Evolutionary conservation across 2,113 vertebrate genomes (phyloP).

Genomic region (Tricholaema leucomelas): DNA sequence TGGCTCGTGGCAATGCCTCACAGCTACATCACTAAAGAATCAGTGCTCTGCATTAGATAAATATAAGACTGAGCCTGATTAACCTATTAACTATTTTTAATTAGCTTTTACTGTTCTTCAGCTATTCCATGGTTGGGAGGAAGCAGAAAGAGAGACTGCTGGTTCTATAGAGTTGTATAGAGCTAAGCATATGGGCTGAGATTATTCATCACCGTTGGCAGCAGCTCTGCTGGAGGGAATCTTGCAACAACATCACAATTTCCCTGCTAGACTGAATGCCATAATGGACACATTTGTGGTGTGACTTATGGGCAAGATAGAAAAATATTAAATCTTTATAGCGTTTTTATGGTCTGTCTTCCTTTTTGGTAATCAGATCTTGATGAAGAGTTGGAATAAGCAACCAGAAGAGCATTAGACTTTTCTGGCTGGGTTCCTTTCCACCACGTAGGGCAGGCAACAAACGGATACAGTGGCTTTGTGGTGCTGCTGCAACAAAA

Average conservation of each 20-base stretch:
- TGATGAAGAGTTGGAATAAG: slow-evolving; percentile 66
- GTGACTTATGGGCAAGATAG: slow-evolving; percentile 44
- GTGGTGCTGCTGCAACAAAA: not conserved
- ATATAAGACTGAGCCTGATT: slow-evolving; percentile 63
- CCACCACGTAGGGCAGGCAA: not conserved
- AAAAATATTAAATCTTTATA: slow-evolving; percentile 61
- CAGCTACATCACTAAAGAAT: slow-evolving; percentile 47
- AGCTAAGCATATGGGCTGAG: not conserved
- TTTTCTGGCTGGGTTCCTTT: slow-evolving; percentile 48
- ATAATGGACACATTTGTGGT: slow-evolving; percentile 26
- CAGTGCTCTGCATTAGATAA: slow-evolving; percentile 55
- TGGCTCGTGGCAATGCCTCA: slow-evolving; percentile 55
- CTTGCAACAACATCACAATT: slow-evolving; percentile 54
- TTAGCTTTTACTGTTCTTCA: slow-evolving; percentile 65
- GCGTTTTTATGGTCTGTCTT: slow-evolving; percentile 60
- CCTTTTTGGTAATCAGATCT: slow-evolving; percentile 65
- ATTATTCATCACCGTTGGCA: slow-evolving; percentile 53
- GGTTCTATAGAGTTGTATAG: slow-evolving; percentile 8
- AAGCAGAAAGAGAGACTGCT: slow-evolving; percentile 15
- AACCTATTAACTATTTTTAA: slow-evolving; percentile 73
- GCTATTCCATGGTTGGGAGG: slow-evolving; percentile 1
- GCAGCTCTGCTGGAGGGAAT: not conserved
- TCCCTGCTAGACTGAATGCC: slow-evolving; percentile 40
- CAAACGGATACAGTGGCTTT: slow-evolving; percentile 11
- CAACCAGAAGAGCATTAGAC: slow-evolving; percentile 46